A percentile compares a stretch with the other conserved stretches of the same genome.
These are phyloP conservation scores for Chionoecetes opilio DNA, from an alignment of 1,140 invertebrate species.

Conservation along the genomic window DNA sequence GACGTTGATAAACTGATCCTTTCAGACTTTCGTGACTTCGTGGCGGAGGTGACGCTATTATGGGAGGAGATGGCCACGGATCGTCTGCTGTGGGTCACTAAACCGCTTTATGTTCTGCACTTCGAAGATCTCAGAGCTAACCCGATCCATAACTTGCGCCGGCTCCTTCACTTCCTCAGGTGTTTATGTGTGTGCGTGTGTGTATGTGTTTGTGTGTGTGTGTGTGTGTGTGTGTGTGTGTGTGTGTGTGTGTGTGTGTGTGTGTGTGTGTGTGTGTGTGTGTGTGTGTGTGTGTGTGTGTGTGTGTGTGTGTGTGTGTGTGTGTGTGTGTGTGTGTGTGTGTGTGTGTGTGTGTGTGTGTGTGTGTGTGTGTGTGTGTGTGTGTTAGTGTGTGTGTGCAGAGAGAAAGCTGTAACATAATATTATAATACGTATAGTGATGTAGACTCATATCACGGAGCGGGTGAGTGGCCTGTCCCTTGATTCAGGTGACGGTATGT, in stretches of 20 bases:
- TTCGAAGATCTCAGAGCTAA: constrained; percentile 39
- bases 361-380: constrained; percentile 51
- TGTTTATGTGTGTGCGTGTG: neutral
- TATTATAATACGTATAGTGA: too few relatives aligned
- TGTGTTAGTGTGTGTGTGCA: constrained; percentile 32
- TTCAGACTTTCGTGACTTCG: constrained; percentile 54
- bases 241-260: constrained; percentile 30
- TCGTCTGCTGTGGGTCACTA: constrained; percentile 52
- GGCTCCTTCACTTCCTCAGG: constrained; percentile 44
- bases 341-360: constrained; percentile 21
- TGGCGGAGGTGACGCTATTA: constrained; percentile 40
- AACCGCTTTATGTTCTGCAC: constrained; percentile 55
- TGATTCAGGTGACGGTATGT: too few relatives aligned
- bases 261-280: neutral
- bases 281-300: too few relatives aligned
- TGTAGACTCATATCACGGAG: too few relatives aligned
- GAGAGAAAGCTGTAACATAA: too few relatives aligned
- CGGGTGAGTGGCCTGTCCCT: too few relatives aligned
- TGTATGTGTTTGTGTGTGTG: neutral
- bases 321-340: neutral
- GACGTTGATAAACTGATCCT: neutral
- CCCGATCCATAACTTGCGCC: neutral
- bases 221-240: constrained; percentile 29
- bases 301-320: neutral
- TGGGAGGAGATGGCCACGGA: constrained; percentile 65